Conservation (phyloP, 2,888 invertebrate genomes). For the Caenorhabditis virilis region DNA sequence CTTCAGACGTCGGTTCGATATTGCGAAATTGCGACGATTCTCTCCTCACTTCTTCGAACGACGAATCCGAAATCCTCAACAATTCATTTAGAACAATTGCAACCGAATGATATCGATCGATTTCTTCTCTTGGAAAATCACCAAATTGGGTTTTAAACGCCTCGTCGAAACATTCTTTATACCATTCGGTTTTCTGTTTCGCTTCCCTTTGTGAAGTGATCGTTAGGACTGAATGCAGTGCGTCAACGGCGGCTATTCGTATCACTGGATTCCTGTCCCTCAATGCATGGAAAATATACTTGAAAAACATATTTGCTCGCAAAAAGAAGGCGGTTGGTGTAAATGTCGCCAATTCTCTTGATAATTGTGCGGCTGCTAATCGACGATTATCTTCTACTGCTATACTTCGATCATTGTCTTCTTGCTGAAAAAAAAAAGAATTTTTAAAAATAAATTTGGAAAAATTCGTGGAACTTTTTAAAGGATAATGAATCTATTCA, state of each 20-base stretch:
- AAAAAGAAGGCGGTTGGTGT: conserved; percentile 92
- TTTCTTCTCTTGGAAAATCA: conserved; percentile 10
- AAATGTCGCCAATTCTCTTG: conserved; percentile 89
- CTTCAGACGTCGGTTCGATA: conserved; percentile 19
- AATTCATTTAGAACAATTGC: conserved; percentile 80
- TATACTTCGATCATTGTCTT: not conserved
- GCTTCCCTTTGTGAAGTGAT: conserved; percentile 94
- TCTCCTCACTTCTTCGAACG: conserved; percentile 53
- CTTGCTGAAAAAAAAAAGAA: too few relatives aligned
- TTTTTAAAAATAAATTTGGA: too few relatives aligned
- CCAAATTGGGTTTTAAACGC: conserved; percentile 74
- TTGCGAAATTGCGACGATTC: conserved; percentile 29
- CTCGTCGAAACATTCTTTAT: conserved; percentile 85
- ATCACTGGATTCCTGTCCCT: conserved; percentile 76
- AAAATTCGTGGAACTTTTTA: too few relatives aligned
- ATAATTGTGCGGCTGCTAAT: conserved; percentile 74
- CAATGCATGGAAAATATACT: conserved; percentile 64
- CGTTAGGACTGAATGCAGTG: conserved; percentile 88
- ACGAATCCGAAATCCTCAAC: conserved; percentile 73
- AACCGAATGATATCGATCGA: conserved; percentile 30
- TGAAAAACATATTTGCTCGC: conserved; percentile 71
- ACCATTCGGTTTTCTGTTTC: conserved; percentile 88
- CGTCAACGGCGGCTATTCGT: conserved; percentile 89
- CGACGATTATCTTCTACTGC: conserved; percentile 18
- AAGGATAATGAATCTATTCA: not conserved